Evolutionary conservation across 2,113 vertebrate genomes (phyloP).

Genomic region (Saccopteryx bilineata): DNA sequence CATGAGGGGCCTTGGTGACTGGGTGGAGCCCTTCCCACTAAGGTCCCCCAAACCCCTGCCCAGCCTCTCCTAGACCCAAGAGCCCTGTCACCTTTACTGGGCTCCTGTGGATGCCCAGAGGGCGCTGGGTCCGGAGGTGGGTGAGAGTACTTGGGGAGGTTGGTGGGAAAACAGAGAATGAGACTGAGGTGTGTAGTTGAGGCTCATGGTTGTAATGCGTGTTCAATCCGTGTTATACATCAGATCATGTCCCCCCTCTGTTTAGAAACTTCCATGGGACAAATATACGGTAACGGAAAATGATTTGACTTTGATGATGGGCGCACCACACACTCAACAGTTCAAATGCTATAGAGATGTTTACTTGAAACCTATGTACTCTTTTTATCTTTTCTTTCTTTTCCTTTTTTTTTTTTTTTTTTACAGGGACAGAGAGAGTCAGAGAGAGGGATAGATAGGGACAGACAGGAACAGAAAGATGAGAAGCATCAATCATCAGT

Average conservation of each 20-base stretch:
- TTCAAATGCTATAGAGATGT: no score
- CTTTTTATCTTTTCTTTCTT: no score
- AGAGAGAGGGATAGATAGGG: no score
- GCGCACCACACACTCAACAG: no score
- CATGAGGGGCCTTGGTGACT: neutral
- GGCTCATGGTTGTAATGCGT: rapidly evolving
- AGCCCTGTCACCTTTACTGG: neutral
- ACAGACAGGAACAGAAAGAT: no score
- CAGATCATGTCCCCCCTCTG: neutral
- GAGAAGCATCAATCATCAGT: no score
- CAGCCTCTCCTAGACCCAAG: neutral
- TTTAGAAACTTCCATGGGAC: no score
- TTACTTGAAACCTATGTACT: no score
- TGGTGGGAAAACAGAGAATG: rapidly evolving
- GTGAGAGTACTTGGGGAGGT: neutral
- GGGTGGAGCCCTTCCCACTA: neutral
- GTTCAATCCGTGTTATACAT: rapidly evolving
- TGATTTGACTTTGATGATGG: no score
- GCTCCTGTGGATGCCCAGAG: neutral
- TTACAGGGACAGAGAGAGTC: no score
- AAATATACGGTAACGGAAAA: no score
- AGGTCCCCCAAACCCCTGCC: neutral
- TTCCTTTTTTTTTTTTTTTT: no score
- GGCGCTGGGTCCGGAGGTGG: neutral
- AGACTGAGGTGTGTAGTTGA: neutral